phyloP scores from a whole-genome alignment of 2,113 vertebrate genomes.

The Pluvianellus socialis region DNA sequence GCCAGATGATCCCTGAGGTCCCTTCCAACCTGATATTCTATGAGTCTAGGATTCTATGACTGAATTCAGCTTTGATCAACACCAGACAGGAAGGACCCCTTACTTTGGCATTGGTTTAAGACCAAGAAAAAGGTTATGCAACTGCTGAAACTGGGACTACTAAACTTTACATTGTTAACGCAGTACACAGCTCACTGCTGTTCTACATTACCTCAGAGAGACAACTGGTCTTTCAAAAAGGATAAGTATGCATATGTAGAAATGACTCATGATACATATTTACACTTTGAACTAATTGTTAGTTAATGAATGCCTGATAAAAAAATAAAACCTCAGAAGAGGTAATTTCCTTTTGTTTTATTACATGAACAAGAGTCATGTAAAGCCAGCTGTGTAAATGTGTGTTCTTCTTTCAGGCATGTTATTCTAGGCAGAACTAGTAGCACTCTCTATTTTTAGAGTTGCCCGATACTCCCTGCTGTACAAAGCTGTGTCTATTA shows the following conservation, averaged over 20 bases:
- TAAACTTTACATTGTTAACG: not conserved
- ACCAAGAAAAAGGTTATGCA: fast-evolving
- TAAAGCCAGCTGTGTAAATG: slow-evolving; percentile 66
- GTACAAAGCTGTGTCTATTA: not conserved
- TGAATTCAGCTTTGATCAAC: not conserved
- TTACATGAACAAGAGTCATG: not conserved
- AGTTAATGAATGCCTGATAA: slow-evolving; percentile 24
- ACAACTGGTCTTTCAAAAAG: not conserved
- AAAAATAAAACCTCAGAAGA: slow-evolving; percentile 37
- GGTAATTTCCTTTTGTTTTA: slow-evolving; percentile 66
- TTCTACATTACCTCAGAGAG: not conserved
- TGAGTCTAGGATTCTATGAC: not conserved
- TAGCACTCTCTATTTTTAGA: slow-evolving; percentile 33
- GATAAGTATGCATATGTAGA: not conserved
- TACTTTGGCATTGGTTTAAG: not conserved
- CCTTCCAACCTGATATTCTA: not conserved
- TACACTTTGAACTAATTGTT: slow-evolving; percentile 55
- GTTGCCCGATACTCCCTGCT: slow-evolving; percentile 9
- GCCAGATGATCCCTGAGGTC: not conserved
- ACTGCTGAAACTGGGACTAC: not conserved
- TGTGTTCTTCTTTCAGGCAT: slow-evolving; percentile 41
- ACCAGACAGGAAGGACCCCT: not conserved
- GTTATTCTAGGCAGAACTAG: slow-evolving; percentile 44
- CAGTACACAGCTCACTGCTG: not conserved
- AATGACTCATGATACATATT: slow-evolving; percentile 23